Percentiles rank a stretch among this genome's conserved stretches.
Conservation (phyloP, 2,113 vertebrate genomes). For the Solenodon paradoxus region DNA sequence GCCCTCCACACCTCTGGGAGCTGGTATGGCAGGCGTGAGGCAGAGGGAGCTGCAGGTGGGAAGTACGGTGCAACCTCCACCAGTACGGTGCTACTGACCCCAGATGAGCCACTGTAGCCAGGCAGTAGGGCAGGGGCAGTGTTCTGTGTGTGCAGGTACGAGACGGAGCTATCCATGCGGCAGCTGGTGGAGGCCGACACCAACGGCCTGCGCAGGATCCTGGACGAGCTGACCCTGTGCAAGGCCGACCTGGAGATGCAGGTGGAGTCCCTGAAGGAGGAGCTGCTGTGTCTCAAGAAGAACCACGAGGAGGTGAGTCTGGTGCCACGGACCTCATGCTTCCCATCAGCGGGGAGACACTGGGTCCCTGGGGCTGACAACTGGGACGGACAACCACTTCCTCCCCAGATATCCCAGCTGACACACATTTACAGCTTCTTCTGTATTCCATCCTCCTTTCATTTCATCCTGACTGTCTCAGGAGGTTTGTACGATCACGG, state of each 20-base stretch:
- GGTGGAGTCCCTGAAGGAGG: conserved; percentile 91
- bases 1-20: not conserved
- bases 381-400: not conserved
- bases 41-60: not conserved
- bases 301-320: conserved; percentile 91
- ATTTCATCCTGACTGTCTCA: not conserved
- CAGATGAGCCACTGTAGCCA: not conserved
- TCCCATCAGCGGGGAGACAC: not conserved
- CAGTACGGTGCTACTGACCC: not conserved
- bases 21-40: not conserved
- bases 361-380: not conserved
- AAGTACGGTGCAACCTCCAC: not conserved
- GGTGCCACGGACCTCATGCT: accelerated
- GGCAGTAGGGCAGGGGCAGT: not conserved
- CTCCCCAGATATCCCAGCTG: not conserved
- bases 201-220: conserved; percentile 79
- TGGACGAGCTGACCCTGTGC: conserved; percentile 84
- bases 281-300: conserved; percentile 92
- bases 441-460: not conserved
- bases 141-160: conserved; percentile 71
- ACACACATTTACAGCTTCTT: not conserved
- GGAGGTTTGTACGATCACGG: not conserved
- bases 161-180: conserved; percentile 76
- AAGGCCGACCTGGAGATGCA: conserved; percentile 83
- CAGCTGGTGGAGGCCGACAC: conserved; percentile 84